Evolutionary conservation across 2,888 invertebrate genomes (phyloP).

Genomic region (Eremobia ochroleuca): DNA sequence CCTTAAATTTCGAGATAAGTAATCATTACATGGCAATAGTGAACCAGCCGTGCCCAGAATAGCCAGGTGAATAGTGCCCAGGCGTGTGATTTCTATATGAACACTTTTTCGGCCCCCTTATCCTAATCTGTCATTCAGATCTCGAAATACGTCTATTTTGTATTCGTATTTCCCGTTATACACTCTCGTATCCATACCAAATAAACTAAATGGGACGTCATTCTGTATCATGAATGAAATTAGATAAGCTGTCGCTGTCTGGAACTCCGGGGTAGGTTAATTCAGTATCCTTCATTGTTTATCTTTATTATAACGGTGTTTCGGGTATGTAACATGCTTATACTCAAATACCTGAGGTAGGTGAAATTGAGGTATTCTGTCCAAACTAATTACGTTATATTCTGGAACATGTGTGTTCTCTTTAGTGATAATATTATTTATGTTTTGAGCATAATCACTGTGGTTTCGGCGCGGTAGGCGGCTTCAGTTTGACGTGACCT

Average conservation of each 20-base stretch:
- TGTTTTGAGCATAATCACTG: conserved; percentile 9
- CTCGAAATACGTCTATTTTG: conserved; percentile 26
- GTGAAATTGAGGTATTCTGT: neutral
- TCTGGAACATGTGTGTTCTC: conserved; percentile 28
- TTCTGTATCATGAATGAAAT: conserved; percentile 38
- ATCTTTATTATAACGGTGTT: neutral
- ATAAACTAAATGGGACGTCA: conserved; percentile 50
- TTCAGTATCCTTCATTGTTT: conserved; percentile 28
- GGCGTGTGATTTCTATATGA: conserved; percentile 35
- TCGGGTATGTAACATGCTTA: neutral
- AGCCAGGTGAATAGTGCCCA: too few species aligned
- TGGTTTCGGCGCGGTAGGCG: neutral
- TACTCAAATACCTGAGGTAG: conserved; percentile 2
- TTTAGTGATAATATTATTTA: conserved; percentile 27
- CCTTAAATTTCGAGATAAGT: neutral
- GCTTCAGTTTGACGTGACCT: conserved; percentile 8
- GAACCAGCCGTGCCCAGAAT: too few species aligned
- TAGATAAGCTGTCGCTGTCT: conserved; percentile 4
- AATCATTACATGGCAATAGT: neutral
- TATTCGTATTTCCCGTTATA: conserved; percentile 17
- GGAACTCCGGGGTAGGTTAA: conserved; percentile 2
- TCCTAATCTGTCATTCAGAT: conserved; percentile 47
- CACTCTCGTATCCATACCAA: conserved; percentile 21
- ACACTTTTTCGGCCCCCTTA: conserved; percentile 15
- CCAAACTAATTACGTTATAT: conserved; percentile 28